phyloP scores from a whole-genome alignment of 2,888 invertebrate genomes.

The Oithona nana region DNA sequence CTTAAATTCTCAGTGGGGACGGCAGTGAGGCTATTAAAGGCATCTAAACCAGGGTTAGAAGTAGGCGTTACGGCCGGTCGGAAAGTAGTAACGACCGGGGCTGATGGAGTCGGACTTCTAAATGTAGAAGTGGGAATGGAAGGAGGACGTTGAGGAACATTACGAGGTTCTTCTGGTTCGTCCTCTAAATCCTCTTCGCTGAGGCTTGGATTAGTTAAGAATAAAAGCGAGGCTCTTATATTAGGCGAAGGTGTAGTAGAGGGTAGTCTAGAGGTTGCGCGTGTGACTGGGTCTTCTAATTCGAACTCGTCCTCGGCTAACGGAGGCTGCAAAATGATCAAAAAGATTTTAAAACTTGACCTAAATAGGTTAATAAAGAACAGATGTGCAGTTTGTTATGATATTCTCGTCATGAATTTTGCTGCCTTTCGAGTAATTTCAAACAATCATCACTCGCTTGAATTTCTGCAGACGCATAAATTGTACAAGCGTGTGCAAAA shows the following conservation, averaged over 20 bases:
- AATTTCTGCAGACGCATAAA: no score
- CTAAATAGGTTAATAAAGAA: no score
- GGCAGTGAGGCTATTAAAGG: neutral
- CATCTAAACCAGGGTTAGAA: neutral
- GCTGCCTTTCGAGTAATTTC: no score
- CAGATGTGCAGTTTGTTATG: no score
- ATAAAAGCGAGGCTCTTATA: neutral
- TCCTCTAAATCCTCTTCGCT: neutral
- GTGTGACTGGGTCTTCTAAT: neutral
- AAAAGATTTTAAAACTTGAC: no score
- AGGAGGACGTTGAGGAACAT: neutral
- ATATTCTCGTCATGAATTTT: no score
- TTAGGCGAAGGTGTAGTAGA: neutral
- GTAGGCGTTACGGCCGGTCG: neutral
- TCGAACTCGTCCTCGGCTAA: no score
- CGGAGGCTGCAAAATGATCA: no score
- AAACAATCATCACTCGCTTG: no score
- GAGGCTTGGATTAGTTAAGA: neutral
- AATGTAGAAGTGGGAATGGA: neutral
- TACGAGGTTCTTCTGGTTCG: neutral
- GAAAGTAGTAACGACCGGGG: no score
- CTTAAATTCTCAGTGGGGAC: neutral
- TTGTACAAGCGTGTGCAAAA: no score
- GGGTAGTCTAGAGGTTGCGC: neutral
- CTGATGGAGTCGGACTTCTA: no score